These are phyloP conservation scores for Enteromius paludinosus DNA, from an alignment of 2,797 vertebrate genomes.

Conservation along the genomic window DNA sequence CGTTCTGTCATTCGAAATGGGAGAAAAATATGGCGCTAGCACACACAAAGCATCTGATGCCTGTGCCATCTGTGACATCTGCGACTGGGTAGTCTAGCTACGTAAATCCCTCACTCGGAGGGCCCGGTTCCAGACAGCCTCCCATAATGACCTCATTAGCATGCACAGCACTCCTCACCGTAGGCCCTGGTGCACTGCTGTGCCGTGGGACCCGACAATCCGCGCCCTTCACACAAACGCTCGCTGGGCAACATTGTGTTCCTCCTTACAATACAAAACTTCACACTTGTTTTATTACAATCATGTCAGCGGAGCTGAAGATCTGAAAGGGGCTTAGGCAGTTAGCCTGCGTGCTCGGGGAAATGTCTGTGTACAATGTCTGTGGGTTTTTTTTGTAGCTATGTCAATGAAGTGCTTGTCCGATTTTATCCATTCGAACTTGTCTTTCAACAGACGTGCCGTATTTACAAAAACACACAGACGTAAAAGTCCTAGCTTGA, in stretches of 20 bases:
- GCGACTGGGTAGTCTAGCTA: conserved; percentile 74
- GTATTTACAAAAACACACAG: not conserved
- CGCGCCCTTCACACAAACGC: conserved; percentile 82
- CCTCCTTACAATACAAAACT: conserved; percentile 79
- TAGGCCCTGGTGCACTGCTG: conserved; percentile 80
- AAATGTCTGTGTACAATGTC: conserved; percentile 66
- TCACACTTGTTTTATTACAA: conserved; percentile 80
- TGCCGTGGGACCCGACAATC: conserved; percentile 80
- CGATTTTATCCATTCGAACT: not conserved
- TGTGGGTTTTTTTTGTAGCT: conserved; percentile 48
- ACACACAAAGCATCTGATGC: conserved; percentile 71
- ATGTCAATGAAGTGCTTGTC: not conserved
- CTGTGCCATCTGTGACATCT: conserved; percentile 83
- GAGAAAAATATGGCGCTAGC: conserved; percentile 66
- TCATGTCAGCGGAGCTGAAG: conserved; percentile 72
- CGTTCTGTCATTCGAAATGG: conserved; percentile 57
- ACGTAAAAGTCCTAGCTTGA: not conserved
- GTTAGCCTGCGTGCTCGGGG: conserved; percentile 64
- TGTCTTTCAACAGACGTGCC: not conserved
- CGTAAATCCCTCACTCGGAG: conserved; percentile 77
- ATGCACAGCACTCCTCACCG: conserved; percentile 79
- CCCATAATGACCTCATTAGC: conserved; percentile 87
- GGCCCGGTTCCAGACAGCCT: conserved; percentile 65
- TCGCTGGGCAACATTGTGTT: conserved; percentile 81
- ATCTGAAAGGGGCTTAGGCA: conserved; percentile 73